Percentiles rank a stretch among this genome's conserved stretches.
phyloP scores from a whole-genome alignment of 2,113 vertebrate species.

The Sterrhoptilus dennistouni region DNA sequence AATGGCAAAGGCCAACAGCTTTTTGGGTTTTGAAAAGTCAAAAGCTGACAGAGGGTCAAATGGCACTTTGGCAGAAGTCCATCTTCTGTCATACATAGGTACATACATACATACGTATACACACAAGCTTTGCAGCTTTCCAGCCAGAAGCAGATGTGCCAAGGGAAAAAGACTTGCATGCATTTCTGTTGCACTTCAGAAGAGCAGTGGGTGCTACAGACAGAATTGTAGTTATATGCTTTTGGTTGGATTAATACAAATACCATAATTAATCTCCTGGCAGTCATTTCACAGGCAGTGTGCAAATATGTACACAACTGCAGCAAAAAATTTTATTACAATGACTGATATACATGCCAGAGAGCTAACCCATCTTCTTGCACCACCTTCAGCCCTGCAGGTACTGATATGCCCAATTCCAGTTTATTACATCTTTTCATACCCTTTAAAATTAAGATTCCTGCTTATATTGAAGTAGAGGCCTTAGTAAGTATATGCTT shows the following conservation, averaged over 20 bases:
- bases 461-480: not conserved
- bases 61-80: not conserved
- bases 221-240: not conserved
- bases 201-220: not conserved
- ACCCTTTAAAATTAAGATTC: not conserved
- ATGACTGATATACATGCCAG: not conserved
- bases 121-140: not conserved
- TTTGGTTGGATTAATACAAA: not conserved
- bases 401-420: not conserved
- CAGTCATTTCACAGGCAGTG: not conserved
- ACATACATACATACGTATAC: fast-evolving
- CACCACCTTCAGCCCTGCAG: not conserved
- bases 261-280: not conserved
- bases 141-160: not conserved
- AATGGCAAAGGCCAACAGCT: not conserved
- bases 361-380: not conserved
- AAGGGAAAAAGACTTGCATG: not conserved
- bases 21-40: not conserved
- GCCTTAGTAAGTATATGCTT: not conserved
- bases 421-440: not conserved
- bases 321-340: not conserved
- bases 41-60: not conserved
- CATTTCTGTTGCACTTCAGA: not conserved
- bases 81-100: not conserved
- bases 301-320: not conserved